Base-by-base conservation (phyloP, 1,140 invertebrate genomes). In the Diplogasteroides magnus region DNA sequence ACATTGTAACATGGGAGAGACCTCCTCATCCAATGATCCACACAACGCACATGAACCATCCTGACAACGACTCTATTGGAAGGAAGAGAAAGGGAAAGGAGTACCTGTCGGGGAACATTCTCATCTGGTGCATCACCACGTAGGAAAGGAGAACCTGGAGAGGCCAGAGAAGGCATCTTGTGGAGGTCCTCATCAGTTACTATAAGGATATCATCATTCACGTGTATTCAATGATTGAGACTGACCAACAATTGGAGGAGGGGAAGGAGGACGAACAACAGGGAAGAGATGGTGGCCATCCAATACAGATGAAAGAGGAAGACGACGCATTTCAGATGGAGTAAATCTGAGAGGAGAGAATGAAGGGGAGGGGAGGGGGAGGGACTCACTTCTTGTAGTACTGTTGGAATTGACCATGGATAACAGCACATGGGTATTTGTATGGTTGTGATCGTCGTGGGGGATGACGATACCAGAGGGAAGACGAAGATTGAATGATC, bases 401-500 rank as follows among this genome's bases (percentile, higher is more conserved):
- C 1, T 6, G 26, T n/a, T 67, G 65, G 27, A 55, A 72, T 55
- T 72, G 70, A 26, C 70, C 70, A 13, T 31, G 56, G 27, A 72
- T 67, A 19, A 72, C 58, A 11, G 64, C 19, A 2, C 66, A 64
- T 2, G 70, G 70, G 56, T 72, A 72, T 14, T 60, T 64, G 1
- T 61, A 55, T 2, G 61, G 57, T n/a, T 64, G 64, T 2, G 70
- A 67, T 13, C 58, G 56, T 0, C 62, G n/a, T 26, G 64, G 26
- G 23, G 68, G 59, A 37, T 67, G 59, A 2, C 57, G 55, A 25
- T 61, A 61, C 70, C 70, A 72, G 2, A 14, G 11, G 56, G 67
- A 67, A 1, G 28, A 29, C 23, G 57, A 29, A 14, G 64, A 67
- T 67, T 72, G 70, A 15, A 72, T 72, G 15, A 72, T 67, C 70